Base-by-base conservation (phyloP, 2,797 vertebrate genomes). In the Chromis chromis region DNA sequence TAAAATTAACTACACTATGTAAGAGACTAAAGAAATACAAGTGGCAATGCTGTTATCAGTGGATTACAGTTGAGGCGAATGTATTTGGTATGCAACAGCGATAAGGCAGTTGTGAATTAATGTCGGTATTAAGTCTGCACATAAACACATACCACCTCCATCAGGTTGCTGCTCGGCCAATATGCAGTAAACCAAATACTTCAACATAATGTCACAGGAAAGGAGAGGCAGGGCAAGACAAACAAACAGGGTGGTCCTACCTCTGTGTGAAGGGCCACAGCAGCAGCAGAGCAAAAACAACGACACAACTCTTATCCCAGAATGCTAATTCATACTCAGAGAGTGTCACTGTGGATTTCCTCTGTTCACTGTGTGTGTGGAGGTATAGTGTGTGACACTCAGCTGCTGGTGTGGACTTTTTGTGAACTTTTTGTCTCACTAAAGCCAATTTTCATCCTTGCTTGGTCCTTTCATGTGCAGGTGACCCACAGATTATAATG, bases 201-300 rank as follows among this genome's bases (percentile, higher is more conserved):
- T 10, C 69, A 39, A 42, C 31, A n/a, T 72, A 48, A 70, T 71
- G 60, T 81, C 54, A 74, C 36, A 76, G 70, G 71, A 79, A 76
- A 60, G 54, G 21, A 76, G 67, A 84, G 78, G 63, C 79, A 69
- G 56, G n/a, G 19, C 70, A 72, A 68, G 33, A 70, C 77, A 79
- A 79, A 85, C 73, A 83, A 73, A 71, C 82, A 73, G 76, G 70
- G 65, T 73, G 82, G 77, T 77, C 73, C 65, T 61, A 59, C 16
- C 44, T 79, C 63, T 79, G 65, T 81, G 66, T 50, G 63, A 84
- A 65, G 65, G 80, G 65, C 65, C 71, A 61, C 70, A 74, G 65
- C 46, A 31, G 21, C n/a, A 11, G 14, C 61, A 49, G n/a, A 22
- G 19, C 28, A 6, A 76, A 64, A 64, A 73, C 80, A 78, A 59